Base-by-base conservation (phyloP, 1,140 invertebrate genomes). In the Belonocnema kinseyi region DNA sequence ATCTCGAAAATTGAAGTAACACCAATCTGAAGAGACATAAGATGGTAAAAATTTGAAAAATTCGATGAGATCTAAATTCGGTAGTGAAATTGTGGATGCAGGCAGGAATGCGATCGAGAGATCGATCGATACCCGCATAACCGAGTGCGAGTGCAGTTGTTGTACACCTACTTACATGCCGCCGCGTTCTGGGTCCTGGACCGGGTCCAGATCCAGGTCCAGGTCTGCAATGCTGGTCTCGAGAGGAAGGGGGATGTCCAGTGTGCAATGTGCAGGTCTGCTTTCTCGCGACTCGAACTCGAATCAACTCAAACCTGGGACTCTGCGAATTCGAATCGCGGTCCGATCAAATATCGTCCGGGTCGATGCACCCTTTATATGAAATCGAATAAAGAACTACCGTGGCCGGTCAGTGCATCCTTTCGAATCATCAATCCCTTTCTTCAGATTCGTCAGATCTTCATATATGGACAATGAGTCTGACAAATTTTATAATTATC, bases 211-310 rank as follows among this genome's bases (percentile, higher is more conserved):
- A 17, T 72, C 77, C 74, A 33, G 26, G 26, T 33, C 40, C 54
- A 50, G 75, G 21, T 33, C 54, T 33, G 56, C 50, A 50, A 53
- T 12, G 11, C 33, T 66, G 40, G 11, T 17, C 56, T 26, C n/a
- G 52, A 73, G 58, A 73, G 40, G 77, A 33, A 53, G 51, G 73
- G 66, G 66, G 58, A 73, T 66, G 61, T 66, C 12, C 61, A 66
- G 33, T 66, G 54, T 56, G 61, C 40, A 33, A 33, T 33, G 26
- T 66, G 61, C 61, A 40, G 61, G 26, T 66, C 46, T 16, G 61
- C 61, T 66, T 66, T 66, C 61, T 66, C 61, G 61, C 61, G 54
- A 56, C 40, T 46, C n/a, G 19, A 26, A 66, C 58, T 66, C 26
- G 40, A n/a, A 21, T 66, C 61, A 33, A 66, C 61, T 66, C 26